A percentile compares a stretch with the other conserved stretches of the same genome.
Conservation (phyloP, 92 coral and sea anemone genomes). For the Pocillopora grandis region DNA sequence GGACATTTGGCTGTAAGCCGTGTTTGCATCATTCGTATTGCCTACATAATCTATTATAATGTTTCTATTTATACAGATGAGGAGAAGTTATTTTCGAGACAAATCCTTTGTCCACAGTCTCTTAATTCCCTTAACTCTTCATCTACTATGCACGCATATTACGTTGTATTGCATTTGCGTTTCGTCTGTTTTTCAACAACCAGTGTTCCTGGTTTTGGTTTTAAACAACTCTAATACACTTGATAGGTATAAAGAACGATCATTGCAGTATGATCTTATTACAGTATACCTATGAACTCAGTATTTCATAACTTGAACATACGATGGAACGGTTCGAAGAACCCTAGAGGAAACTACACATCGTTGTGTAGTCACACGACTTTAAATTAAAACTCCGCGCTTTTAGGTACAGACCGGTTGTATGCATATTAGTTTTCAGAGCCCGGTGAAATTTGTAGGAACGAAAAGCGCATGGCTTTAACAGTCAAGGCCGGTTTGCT, state of each 20-base stretch:
- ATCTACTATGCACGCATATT: background rate
- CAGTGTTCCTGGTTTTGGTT: background rate
- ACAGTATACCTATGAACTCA: background rate
- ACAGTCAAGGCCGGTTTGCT: no score
- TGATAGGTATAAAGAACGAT: background rate
- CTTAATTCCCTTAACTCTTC: background rate
- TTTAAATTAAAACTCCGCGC: background rate
- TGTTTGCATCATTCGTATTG: background rate
- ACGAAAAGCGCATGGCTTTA: background rate
- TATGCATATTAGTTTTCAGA: background rate
- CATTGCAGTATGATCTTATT: no score
- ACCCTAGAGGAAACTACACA: no score
- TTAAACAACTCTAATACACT: background rate
- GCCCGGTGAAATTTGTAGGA: background rate
- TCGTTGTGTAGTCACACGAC: background rate
- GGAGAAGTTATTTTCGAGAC: background rate
- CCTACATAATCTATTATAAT: background rate
- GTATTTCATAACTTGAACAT: background rate
- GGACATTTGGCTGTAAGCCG: background rate
- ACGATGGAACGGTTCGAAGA: background rate
- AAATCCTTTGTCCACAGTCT: background rate
- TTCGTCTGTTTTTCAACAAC: background rate
- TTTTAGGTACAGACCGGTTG: background rate
- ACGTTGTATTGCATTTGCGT: background rate
- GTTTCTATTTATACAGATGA: background rate